Evolutionary conservation across 2,888 invertebrate species (phyloP).

Genomic region (Itoplectis maculator): DNA sequence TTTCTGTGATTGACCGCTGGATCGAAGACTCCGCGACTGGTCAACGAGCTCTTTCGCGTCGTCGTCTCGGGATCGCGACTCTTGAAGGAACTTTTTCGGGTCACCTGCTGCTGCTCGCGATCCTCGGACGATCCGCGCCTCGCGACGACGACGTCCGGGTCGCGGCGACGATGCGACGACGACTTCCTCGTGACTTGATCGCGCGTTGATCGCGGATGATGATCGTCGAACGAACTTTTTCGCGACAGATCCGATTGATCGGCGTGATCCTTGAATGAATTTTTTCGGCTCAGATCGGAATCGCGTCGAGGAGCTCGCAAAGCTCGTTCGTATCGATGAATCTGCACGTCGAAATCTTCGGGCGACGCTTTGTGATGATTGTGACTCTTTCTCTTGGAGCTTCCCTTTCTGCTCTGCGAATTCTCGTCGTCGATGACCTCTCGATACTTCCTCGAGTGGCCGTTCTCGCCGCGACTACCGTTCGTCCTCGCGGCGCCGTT

Average conservation of each 20-base stretch:
- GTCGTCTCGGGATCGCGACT: constrained; percentile 62
- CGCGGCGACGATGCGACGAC: constrained; percentile 37
- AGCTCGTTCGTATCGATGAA: constrained; percentile 76
- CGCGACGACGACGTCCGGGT: constrained; percentile 56
- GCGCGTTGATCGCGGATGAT: too few species aligned
- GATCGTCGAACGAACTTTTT: constrained; percentile 74
- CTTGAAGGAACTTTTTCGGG: constrained; percentile 55
- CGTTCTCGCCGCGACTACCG: constrained; percentile 51
- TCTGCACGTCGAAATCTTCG: constrained; percentile 77
- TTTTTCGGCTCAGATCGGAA: constrained; percentile 69
- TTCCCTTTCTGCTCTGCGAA: constrained; percentile 72
- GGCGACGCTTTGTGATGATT: constrained; percentile 57
- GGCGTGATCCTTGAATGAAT: constrained; percentile 66
- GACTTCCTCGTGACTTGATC: constrained; percentile 59
- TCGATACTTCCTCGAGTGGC: constrained; percentile 59
- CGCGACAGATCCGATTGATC: constrained; percentile 66
- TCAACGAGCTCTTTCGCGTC: constrained; percentile 64
- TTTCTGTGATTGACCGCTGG: constrained; percentile 5
- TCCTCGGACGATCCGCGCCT: constrained; percentile 69
- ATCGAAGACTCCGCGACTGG: constrained; percentile 38
- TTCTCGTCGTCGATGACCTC: constrained; percentile 70
- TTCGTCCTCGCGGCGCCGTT: constrained; percentile 20
- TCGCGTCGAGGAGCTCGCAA: constrained; percentile 71
- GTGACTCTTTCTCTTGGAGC: constrained; percentile 56
- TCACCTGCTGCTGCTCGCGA: constrained; percentile 64